These are phyloP conservation scores for Channallabes apus DNA, from an alignment of 2,797 vertebrate species.

Conservation along the genomic window DNA sequence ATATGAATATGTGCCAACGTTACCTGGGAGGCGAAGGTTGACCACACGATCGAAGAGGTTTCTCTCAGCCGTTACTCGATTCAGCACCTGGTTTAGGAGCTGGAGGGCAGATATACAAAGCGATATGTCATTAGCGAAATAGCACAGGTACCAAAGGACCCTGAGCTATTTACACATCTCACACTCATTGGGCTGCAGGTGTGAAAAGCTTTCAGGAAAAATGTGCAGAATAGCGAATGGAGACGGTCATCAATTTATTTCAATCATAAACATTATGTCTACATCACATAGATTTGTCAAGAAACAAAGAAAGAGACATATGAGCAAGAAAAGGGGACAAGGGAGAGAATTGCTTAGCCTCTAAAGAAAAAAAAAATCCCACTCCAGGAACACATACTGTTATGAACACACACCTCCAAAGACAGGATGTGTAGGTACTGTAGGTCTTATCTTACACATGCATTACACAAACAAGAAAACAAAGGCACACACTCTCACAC, in stretches of 20 bases:
- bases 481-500: neutral
- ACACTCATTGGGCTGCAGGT: neutral
- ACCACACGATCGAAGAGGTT: conserved; percentile 97
- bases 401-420: conserved; percentile 11
- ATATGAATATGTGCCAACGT: neutral
- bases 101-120: conserved; percentile 60
- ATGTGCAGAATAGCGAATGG: neutral
- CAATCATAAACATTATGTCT: neutral
- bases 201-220: conserved; percentile 30
- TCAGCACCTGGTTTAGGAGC: conserved; percentile 96
- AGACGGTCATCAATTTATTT: neutral
- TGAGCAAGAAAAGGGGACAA: neutral
- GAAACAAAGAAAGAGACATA: neutral
- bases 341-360: neutral
- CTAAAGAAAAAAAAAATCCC: conserved; percentile 10
- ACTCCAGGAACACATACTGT: neutral
- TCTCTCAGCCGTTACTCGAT: conserved; percentile 94
- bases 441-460: neutral
- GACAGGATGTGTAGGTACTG: neutral
- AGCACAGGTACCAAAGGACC: neutral
- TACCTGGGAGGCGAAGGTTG: conserved; percentile 92
- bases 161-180: neutral
- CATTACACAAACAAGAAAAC: conserved; percentile 7
- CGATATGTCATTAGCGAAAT: conserved; percentile 10
- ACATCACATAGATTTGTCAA: neutral